Evolutionary conservation across 2,888 invertebrate species (phyloP).

Genomic region (Boloria euphrosyne): DNA sequence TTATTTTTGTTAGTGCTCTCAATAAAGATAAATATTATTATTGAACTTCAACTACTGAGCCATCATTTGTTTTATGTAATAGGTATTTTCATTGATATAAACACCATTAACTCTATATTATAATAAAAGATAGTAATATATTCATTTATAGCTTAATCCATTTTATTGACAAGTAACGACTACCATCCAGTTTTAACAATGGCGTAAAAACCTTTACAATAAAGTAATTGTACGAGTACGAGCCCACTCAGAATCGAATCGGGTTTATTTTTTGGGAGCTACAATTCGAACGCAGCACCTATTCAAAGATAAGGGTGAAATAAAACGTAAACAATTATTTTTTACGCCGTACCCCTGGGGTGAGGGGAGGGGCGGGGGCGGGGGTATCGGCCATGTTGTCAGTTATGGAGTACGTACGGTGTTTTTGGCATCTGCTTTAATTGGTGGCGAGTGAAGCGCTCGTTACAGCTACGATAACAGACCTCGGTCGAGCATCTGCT

Average conservation of each 20-base stretch:
- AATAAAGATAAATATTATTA: too few relatives aligned
- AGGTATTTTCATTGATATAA: too few relatives aligned
- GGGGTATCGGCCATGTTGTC: slow-evolving; percentile 20
- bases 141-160: neutral
- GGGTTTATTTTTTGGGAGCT: slow-evolving; percentile 28
- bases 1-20: too few relatives aligned
- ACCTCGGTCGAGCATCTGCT: slow-evolving; percentile 20
- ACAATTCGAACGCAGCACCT: slow-evolving; percentile 23
- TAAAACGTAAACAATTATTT: slow-evolving; percentile 39
- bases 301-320: slow-evolving; percentile 34
- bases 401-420: slow-evolving; percentile 26
- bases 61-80: too few relatives aligned
- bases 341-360: slow-evolving; percentile 23
- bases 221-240: slow-evolving; percentile 7
- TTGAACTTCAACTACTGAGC: too few relatives aligned
- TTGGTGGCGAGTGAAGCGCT: slow-evolving; percentile 37
- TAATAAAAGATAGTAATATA: too few relatives aligned
- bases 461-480: slow-evolving; percentile 29
- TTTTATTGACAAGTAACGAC: slow-evolving; percentile 7
- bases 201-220: slow-evolving; percentile 11
- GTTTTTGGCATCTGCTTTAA: slow-evolving; percentile 38
- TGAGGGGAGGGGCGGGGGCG: neutral
- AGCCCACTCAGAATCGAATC: slow-evolving; percentile 12
- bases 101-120: too few relatives aligned
- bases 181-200: slow-evolving; percentile 7